phyloP scores from a whole-genome alignment of 2,888 invertebrate species.

The Parochlus steinenii region DNA sequence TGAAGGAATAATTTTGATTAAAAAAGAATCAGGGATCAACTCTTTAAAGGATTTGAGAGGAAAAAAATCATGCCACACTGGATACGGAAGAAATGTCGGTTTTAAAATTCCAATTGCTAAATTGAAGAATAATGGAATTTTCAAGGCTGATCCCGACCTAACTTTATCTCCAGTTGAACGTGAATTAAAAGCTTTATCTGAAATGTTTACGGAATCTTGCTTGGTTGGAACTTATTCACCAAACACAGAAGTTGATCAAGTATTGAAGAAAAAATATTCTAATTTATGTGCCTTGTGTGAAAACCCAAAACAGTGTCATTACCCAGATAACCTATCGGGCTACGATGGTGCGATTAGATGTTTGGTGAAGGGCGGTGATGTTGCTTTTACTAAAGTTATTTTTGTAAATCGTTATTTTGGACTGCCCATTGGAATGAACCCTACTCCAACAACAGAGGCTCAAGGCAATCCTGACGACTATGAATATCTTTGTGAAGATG shows the following conservation, averaged over 20 bases:
- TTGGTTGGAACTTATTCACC: conserved; percentile 73
- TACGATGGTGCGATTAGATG: conserved; percentile 76
- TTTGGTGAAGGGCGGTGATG: conserved; percentile 62
- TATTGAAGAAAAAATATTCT: conserved; percentile 56
- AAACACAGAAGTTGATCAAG: conserved; percentile 49
- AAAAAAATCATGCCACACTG: conserved; percentile 72
- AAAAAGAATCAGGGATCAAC: conserved; percentile 53
- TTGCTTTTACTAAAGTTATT: conserved; percentile 74
- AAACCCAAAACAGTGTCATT: conserved; percentile 56
- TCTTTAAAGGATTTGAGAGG: conserved; percentile 52
- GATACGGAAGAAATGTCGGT: conserved; percentile 74
- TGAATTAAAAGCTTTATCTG: conserved; percentile 62
- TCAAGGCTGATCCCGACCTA: conserved; percentile 8
- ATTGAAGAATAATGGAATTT: conserved; percentile 49
- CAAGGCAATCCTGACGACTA: conserved; percentile 48
- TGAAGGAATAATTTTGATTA: conserved; percentile 65
- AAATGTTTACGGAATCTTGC: conserved; percentile 68
- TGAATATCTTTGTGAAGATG: conserved; percentile 66
- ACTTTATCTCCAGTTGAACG: conserved; percentile 35
- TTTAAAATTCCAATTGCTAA: conserved; percentile 69
- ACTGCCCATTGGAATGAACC: conserved; percentile 45
- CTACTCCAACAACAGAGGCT: conserved; percentile 36
- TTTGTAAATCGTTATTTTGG: conserved; percentile 66
- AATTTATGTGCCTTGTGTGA: conserved; percentile 65
- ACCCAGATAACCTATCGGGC: conserved; percentile 70